These are phyloP conservation scores for Ctenoplectra terminalis DNA, from an alignment of 1,140 invertebrate genomes.

Conservation along the genomic window DNA sequence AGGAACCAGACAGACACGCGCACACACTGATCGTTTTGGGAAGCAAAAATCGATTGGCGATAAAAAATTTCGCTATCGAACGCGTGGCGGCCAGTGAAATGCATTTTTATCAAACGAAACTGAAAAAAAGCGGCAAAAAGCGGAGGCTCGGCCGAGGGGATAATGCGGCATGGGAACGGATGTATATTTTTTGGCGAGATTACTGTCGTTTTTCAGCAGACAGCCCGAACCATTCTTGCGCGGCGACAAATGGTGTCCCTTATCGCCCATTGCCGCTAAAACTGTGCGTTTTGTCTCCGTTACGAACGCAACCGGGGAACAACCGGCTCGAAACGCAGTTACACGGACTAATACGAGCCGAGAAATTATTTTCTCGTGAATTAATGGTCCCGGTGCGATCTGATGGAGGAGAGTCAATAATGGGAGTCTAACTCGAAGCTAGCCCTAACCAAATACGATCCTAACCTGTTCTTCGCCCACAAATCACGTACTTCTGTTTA, in stretches of 20 bases:
- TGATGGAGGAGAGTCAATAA: not conserved
- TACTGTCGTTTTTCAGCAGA: slow-evolving; percentile 67
- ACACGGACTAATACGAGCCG: not conserved
- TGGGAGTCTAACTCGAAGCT: not conserved
- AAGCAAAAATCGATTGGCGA: slow-evolving; percentile 7
- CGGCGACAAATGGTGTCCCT: slow-evolving; percentile 70
- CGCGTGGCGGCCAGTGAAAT: slow-evolving; percentile 5
- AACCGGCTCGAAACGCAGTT: not conserved
- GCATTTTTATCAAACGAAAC: slow-evolving; percentile 39
- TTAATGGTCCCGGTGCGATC: slow-evolving; percentile 31
- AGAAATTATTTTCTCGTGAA: slow-evolving; percentile 56
- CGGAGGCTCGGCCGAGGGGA: not conserved
- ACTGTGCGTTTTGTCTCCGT: slow-evolving; percentile 68
- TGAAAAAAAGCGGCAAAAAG: not conserved
- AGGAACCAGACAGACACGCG: no score
- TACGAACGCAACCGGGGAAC: slow-evolving; percentile 26
- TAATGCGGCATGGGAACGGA: slow-evolving; percentile 52
- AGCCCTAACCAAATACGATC: no score
- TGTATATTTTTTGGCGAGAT: slow-evolving; percentile 68
- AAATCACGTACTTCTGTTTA: no score
- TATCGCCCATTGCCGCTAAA: slow-evolving; percentile 69
- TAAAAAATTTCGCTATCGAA: slow-evolving; percentile 13
- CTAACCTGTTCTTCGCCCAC: no score
- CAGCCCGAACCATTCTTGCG: slow-evolving; percentile 58
- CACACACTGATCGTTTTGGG: no score